Conservation (phyloP, 1,140 invertebrate species). For the Cherax quadricarinatus region DNA sequence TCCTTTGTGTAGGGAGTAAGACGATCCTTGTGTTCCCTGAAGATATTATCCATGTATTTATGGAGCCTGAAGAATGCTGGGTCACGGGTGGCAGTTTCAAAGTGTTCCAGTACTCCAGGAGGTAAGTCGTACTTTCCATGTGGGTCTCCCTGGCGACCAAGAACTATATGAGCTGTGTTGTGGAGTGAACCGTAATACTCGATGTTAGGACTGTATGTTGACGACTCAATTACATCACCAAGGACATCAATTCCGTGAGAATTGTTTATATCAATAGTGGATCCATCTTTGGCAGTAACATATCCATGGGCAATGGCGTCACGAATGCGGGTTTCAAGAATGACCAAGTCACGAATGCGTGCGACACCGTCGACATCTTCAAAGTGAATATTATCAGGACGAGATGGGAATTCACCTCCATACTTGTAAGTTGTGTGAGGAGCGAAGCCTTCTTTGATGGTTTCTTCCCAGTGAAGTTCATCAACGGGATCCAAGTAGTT, state of each 20-base stretch:
- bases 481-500: constrained; percentile 43
- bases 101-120: constrained; percentile 46
- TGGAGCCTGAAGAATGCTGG: constrained; percentile 52
- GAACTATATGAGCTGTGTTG: constrained; percentile 44
- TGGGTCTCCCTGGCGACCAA: constrained; percentile 48
- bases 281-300: constrained; percentile 2
- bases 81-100: constrained; percentile 43
- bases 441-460: constrained; percentile 41
- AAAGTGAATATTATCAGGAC: constrained; percentile 36
- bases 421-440: constrained; percentile 50
- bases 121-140: constrained; percentile 43
- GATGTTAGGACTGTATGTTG: constrained; percentile 37
- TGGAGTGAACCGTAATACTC: constrained; percentile 43
- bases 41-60: constrained; percentile 56
- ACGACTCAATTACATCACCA: constrained; percentile 52
- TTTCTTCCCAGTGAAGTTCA: constrained; percentile 26
- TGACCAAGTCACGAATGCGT: constrained; percentile 35
- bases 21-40: constrained; percentile 47
- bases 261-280: constrained; percentile 12
- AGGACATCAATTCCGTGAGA: constrained; percentile 42
- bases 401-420: constrained; percentile 44
- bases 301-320: constrained; percentile 53
- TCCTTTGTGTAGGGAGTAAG: constrained; percentile 40
- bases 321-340: constrained; percentile 30
- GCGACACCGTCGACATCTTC: constrained; percentile 41